Conservation (phyloP, 2,888 invertebrate species). For the Andrena chrysosceles region DNA sequence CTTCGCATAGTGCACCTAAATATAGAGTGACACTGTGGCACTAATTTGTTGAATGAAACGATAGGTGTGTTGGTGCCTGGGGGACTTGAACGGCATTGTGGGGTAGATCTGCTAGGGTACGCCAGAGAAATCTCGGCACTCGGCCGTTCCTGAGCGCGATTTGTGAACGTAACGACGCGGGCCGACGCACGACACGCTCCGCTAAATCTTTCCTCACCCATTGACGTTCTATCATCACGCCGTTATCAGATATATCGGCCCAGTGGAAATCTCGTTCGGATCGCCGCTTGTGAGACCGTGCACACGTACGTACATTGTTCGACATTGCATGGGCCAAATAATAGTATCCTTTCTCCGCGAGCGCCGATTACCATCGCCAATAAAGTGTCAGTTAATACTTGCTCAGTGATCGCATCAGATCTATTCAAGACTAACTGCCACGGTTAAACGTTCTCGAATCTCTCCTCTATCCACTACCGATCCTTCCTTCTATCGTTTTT, state of each 20-base stretch:
- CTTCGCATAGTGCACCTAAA: slow-evolving; percentile 75
- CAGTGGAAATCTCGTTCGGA: slow-evolving; percentile 39
- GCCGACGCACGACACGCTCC: slow-evolving; percentile 29
- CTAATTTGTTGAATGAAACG: slow-evolving; percentile 83
- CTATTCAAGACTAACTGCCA: neutral
- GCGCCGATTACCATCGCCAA: slow-evolving; percentile 2
- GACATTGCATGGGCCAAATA: slow-evolving; percentile 31
- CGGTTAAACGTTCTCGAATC: neutral
- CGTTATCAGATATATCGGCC: slow-evolving; percentile 34
- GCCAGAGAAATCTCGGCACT: slow-evolving; percentile 75
- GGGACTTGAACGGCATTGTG: slow-evolving; percentile 76
- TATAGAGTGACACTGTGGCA: slow-evolving; percentile 84
- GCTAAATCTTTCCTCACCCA: neutral
- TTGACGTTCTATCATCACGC: slow-evolving; percentile 10
- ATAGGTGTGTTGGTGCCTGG: slow-evolving; percentile 80
- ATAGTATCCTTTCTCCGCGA: slow-evolving; percentile 11
- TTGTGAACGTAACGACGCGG: slow-evolving; percentile 58
- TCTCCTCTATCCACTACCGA: neutral
- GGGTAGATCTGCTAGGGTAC: slow-evolving; percentile 76
- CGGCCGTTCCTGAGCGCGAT: slow-evolving; percentile 57
- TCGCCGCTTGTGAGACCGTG: slow-evolving; percentile 33
- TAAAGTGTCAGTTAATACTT: slow-evolving; percentile 39
- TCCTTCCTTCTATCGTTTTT: neutral
- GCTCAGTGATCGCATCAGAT: slow-evolving; percentile 27
- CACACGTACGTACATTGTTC: slow-evolving; percentile 58